Percentiles rank a stretch among this genome's conserved stretches.
Evolutionary conservation across 2,113 vertebrate species (phyloP).

Genomic region (Nothocercus nigrocapillus): DNA sequence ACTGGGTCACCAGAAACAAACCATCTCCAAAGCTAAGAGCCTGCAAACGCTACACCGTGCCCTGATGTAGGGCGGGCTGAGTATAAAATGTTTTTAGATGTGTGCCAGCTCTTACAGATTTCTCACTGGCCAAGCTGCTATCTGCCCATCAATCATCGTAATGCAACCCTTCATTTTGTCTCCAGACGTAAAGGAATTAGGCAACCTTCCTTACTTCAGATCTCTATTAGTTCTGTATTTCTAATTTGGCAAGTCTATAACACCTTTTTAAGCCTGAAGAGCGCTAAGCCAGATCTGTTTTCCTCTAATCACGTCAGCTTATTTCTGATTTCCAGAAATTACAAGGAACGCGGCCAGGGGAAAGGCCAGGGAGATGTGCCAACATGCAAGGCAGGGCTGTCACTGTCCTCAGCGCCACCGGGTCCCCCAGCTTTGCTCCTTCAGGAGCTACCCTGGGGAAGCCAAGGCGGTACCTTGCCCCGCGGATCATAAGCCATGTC

Average conservation of each 20-base stretch:
- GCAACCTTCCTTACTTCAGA: constrained; percentile 33
- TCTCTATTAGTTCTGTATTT: constrained; percentile 67
- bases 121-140: background rate
- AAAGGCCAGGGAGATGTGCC: constrained; percentile 27
- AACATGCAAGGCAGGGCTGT: background rate
- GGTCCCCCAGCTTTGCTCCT: background rate
- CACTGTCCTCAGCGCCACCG: background rate
- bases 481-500: background rate
- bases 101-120: background rate
- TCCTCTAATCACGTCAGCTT: constrained; percentile 74
- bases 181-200: constrained; percentile 35
- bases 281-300: constrained; percentile 69
- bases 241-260: constrained; percentile 71
- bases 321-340: constrained; percentile 74
- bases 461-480: background rate
- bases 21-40: background rate
- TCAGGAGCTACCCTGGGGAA: background rate
- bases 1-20: constrained; percentile 13
- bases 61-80: background rate
- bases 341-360: constrained; percentile 48
- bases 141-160: constrained; percentile 2
- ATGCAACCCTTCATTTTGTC: constrained; percentile 15
- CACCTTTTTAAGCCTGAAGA: constrained; percentile 79
- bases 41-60: background rate
- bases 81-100: background rate